Conservation (phyloP, 2,113 vertebrate genomes). For the Microcebus griseorufus region DNA sequence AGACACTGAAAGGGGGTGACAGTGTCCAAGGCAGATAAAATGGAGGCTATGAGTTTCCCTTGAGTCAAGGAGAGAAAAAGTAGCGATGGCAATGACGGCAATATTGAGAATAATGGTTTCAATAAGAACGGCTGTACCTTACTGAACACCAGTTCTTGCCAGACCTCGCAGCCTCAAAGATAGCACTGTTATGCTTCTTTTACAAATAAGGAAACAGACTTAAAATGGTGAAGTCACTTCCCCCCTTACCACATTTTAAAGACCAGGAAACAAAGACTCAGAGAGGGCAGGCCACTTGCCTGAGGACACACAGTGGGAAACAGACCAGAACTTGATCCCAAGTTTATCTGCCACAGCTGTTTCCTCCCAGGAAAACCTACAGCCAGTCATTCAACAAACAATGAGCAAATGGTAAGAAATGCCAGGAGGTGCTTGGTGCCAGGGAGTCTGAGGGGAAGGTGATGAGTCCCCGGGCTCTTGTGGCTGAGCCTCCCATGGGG, state of each 20-base stretch:
- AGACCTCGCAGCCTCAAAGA: background rate
- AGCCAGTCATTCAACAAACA: background rate
- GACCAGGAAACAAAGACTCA: background rate
- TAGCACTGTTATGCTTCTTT: background rate
- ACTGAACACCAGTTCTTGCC: no score
- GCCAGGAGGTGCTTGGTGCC: no score
- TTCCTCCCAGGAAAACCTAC: background rate
- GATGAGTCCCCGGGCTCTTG: background rate
- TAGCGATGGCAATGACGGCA: background rate
- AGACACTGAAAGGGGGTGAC: background rate
- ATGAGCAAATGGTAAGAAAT: background rate
- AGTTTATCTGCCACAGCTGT: background rate
- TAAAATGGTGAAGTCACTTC: background rate
- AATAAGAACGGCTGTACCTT: no score
- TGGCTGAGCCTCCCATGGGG: background rate
- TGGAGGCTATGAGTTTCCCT: background rate
- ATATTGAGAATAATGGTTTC: background rate
- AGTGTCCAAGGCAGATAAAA: background rate
- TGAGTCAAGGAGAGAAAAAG: background rate
- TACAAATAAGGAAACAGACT: background rate
- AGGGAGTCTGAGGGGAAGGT: background rate
- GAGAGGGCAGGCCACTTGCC: background rate
- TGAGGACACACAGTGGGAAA: background rate
- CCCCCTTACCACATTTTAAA: background rate
- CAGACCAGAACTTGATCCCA: background rate